phyloP scores from a whole-genome alignment of 2,113 vertebrate genomes.

The Climacteris rufus region DNA sequence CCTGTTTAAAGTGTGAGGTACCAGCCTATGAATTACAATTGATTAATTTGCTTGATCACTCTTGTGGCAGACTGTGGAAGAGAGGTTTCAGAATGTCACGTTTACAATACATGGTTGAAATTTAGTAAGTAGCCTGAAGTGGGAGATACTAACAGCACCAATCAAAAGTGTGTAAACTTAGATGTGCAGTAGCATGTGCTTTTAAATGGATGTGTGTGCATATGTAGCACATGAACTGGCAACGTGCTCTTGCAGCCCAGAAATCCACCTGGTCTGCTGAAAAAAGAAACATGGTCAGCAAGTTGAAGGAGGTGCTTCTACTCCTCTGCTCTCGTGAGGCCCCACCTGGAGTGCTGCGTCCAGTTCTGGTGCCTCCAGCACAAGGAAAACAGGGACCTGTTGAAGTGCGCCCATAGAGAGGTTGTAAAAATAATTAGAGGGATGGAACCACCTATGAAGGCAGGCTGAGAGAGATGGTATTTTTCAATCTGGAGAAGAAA shows the following conservation, averaged over 20 bases:
- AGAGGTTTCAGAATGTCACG: neutral
- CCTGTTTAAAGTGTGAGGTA: too few relatives aligned
- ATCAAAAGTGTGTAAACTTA: neutral
- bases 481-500: neutral
- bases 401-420: neutral
- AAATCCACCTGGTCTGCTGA: neutral
- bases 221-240: too few relatives aligned
- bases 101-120: neutral
- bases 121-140: neutral
- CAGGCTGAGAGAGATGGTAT: neutral
- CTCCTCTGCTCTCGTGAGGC: neutral
- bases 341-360: neutral
- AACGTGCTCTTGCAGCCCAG: neutral
- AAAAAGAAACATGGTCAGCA: rapidly evolving
- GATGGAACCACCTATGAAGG: neutral
- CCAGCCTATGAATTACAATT: neutral
- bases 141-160: neutral
- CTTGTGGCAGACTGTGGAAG: neutral
- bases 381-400: neutral
- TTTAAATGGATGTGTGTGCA: too few relatives aligned
- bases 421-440: neutral
- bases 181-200: neutral
- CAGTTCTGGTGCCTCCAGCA: neutral
- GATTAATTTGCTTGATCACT: neutral
- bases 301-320: neutral